phyloP scores from a whole-genome alignment of 2,113 vertebrate species.

The Mus pahari region DNA sequence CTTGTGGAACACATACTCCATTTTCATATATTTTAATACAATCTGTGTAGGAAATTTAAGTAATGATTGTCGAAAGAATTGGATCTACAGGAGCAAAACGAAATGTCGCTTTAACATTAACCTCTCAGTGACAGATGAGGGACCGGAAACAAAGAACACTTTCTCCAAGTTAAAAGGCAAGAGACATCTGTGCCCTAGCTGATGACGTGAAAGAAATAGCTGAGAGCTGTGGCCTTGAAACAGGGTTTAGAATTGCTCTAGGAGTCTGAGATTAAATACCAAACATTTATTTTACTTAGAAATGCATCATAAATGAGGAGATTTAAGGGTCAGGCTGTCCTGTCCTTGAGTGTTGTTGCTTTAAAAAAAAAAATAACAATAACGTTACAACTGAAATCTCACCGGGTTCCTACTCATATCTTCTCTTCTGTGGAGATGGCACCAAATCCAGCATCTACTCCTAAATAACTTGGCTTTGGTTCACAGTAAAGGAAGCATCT shows the following conservation, averaged over 20 bases:
- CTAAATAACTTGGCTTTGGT: neutral
- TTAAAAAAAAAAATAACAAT: neutral
- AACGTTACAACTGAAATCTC: neutral
- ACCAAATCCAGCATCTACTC: neutral
- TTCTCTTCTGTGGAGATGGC: neutral
- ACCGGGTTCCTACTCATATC: neutral
- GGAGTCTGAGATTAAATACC: constrained; percentile 3
- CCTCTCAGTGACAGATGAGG: constrained; percentile 80
- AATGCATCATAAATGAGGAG: neutral
- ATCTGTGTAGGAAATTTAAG: constrained; percentile 84
- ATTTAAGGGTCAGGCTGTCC: neutral
- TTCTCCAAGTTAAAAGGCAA: constrained; percentile 77
- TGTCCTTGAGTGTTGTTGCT: neutral
- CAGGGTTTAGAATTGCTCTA: neutral
- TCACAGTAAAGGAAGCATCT: neutral
- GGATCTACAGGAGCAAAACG: constrained; percentile 83
- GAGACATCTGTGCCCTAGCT: constrained; percentile 54
- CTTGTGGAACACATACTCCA: constrained; percentile 83
- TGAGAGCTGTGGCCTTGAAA: constrained; percentile 41
- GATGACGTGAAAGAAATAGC: constrained; percentile 67
- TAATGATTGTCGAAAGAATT: constrained; percentile 83
- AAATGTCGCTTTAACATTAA: constrained; percentile 84
- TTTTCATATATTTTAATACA: constrained; percentile 88
- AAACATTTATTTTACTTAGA: constrained; percentile 39
- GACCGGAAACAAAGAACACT: constrained; percentile 74